Evolutionary conservation across 2,888 invertebrate genomes (phyloP).

Genomic region (Hydraecia micacea): DNA sequence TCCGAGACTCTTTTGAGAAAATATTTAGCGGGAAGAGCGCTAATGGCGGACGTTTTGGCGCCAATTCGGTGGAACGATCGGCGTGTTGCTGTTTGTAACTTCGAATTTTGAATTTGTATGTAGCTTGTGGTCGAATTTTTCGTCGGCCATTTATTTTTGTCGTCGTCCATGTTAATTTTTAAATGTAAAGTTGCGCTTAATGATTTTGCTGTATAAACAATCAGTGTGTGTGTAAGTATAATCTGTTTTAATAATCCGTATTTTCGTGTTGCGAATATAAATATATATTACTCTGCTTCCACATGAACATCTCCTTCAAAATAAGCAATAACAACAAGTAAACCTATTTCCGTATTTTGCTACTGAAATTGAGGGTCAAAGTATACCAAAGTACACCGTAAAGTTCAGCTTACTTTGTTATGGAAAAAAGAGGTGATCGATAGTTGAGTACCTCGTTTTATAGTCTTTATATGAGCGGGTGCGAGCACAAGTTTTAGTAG

Average conservation of each 20-base stretch:
- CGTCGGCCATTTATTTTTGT: background rate
- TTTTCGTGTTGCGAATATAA: background rate
- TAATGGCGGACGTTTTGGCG: slow-evolving; percentile 64
- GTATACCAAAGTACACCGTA: slow-evolving; percentile 28
- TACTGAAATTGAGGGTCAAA: slow-evolving; percentile 27
- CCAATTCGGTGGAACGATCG: slow-evolving; percentile 66
- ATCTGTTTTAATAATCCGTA: background rate
- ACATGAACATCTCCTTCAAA: background rate
- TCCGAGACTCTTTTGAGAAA: slow-evolving; percentile 59
- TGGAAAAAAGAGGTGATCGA: slow-evolving; percentile 52
- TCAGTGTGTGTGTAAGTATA: background rate
- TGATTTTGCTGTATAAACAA: background rate
- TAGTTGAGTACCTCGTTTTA: slow-evolving; percentile 49
- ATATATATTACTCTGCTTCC: background rate
- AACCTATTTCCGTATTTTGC: slow-evolving; percentile 28
- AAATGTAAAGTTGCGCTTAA: background rate
- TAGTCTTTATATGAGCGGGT: slow-evolving; percentile 49
- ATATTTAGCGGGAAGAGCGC: slow-evolving; percentile 60
- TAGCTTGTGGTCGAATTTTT: background rate
- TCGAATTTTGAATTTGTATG: slow-evolving; percentile 38
- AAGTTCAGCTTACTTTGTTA: slow-evolving; percentile 42
- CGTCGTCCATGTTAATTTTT: background rate
- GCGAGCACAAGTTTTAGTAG: slow-evolving; percentile 33
- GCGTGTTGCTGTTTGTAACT: slow-evolving; percentile 41
- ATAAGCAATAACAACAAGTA: slow-evolving; percentile 27